These are phyloP conservation scores for Uria aalge DNA, from an alignment of 2,113 vertebrate species.

Conservation along the genomic window DNA sequence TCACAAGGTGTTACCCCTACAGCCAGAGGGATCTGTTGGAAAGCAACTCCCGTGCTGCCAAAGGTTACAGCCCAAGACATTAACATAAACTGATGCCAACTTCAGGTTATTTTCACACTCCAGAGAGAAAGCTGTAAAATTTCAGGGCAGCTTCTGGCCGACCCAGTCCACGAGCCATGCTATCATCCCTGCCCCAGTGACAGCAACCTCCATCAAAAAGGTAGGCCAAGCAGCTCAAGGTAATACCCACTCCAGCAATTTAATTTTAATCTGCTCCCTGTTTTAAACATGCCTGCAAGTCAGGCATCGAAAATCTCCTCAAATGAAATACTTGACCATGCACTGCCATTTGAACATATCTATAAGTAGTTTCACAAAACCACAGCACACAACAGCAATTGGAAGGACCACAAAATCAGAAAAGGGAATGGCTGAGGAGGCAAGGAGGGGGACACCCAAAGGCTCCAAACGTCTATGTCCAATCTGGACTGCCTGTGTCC, in stretches of 20 bases:
- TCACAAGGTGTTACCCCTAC: not conserved
- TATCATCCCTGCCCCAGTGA: not conserved
- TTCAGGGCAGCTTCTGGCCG: not conserved
- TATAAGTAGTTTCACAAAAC: not conserved
- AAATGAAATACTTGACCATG: not conserved
- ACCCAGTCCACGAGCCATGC: not conserved
- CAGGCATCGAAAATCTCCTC: not conserved
- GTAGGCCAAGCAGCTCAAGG: not conserved
- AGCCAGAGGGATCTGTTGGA: not conserved
- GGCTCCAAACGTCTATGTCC: not conserved
- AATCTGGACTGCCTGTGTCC: not conserved
- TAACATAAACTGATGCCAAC: not conserved
- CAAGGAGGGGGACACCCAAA: not conserved
- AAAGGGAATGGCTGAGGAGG: not conserved
- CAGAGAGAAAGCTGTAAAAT: not conserved
- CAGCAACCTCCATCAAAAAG: not conserved
- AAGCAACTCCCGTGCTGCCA: not conserved
- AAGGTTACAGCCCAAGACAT: not conserved
- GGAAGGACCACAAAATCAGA: not conserved
- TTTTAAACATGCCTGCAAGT: fast-evolving
- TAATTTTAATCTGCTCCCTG: not conserved
- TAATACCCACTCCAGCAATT: not conserved
- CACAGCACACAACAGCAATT: not conserved
- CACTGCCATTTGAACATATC: not conserved
- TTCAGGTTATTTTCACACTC: not conserved